Evolutionary conservation across 2,888 invertebrate species (phyloP), one percentile per base, ranked within the genome.

Genomic region (Lepas anatifera): DNA sequence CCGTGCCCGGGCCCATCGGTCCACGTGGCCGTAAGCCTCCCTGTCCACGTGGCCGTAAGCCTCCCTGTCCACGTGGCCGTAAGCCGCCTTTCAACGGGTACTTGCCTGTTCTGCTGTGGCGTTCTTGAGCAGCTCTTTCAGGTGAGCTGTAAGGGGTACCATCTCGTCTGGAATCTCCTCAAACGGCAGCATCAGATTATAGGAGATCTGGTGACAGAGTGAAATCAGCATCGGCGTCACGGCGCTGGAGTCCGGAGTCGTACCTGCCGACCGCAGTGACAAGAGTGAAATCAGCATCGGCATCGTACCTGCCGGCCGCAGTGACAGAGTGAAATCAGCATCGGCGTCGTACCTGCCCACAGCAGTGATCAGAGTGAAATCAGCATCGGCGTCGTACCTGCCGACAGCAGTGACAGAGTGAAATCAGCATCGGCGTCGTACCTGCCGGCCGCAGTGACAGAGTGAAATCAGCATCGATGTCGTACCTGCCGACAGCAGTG

Each of bases 231-330:
- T 90, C 0, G 96, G 96, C 0, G 95, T 92, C 64, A 97, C 83
- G 35, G 95, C 93, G 74, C 95, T 95, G 74, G 95, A 95, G 80
- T 97, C 96, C 1, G 98, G 97, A 18, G 97, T 97, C 1, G 96
- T 97, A 35, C 98, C 64, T 64, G 64, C n/a, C 35, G 10, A n/a
- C n/a, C n/a, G n/a, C n/a, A n/a, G n/a, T n/a, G n/a, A n/a, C n/a
- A n/a, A n/a, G n/a, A n/a, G n/a, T n/a, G n/a, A n/a, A n/a, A n/a
- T n/a, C n/a, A n/a, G n/a, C n/a, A n/a, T n/a, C n/a, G n/a, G n/a
- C n/a, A n/a, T n/a, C n/a, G n/a, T n/a, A n/a, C n/a, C n/a, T n/a
- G n/a, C n/a, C n/a, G n/a, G n/a, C n/a, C n/a, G n/a, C n/a, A n/a
- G n/a, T n/a, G n/a, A n/a, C n/a, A n/a, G n/a, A n/a, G n/a, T n/a